Percentiles rank a stretch among this genome's conserved stretches.
phyloP scores from a whole-genome alignment of 2,113 vertebrate species.

The Centropus bengalensis region DNA sequence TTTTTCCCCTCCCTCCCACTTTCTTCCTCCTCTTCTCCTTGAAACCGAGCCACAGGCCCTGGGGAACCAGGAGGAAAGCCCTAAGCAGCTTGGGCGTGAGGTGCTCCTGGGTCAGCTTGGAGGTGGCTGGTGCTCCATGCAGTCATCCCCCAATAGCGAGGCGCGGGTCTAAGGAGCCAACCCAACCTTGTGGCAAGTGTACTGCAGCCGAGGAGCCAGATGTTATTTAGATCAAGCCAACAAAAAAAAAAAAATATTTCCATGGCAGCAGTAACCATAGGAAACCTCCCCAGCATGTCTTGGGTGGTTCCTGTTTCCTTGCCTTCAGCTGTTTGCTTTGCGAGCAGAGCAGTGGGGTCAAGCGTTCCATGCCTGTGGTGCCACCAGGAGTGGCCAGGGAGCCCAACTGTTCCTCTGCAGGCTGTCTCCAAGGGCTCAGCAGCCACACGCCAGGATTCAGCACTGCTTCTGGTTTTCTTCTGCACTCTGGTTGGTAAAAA shows the following conservation, averaged over 20 bases:
- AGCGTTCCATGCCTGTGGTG: neutral
- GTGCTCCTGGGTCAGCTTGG: neutral
- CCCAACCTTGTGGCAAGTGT: conserved; percentile 19
- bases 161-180: neutral
- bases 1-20: neutral
- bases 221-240: conserved; percentile 71
- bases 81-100: neutral
- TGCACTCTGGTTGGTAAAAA: neutral
- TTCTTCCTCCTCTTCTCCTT: conserved; percentile 20
- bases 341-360: neutral
- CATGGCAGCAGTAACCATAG: conserved; percentile 82
- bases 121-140: accelerated
- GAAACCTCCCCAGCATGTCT: conserved; percentile 71
- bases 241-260: conserved; percentile 67
- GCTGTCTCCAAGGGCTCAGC: neutral
- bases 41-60: neutral
- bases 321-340: conserved; percentile 50
- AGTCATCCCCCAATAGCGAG: accelerated
- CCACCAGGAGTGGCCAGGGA: neutral
- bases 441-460: neutral
- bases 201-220: neutral
- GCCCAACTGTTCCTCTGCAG: neutral
- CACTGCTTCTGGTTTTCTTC: neutral
- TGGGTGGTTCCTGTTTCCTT: neutral
- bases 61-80: neutral